These are phyloP conservation scores for Hirudo medicinalis DNA, from an alignment of 1,140 invertebrate species.

Conservation along the genomic window DNA sequence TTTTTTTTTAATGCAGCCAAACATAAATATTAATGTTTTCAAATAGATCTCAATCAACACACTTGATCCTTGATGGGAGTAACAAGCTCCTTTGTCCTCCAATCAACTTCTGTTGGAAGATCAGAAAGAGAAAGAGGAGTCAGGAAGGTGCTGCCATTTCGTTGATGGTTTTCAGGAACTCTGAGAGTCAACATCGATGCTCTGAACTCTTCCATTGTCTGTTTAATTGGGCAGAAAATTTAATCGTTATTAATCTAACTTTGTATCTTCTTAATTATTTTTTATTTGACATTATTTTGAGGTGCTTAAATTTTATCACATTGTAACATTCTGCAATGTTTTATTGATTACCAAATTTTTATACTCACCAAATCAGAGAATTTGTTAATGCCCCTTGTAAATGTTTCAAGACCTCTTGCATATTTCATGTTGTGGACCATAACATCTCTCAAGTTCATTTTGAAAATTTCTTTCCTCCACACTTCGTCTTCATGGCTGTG, in stretches of 20 bases:
- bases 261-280: too few species aligned
- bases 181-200: too few species aligned
- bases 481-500: constrained; percentile 3
- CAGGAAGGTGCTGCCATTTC: constrained; percentile 40
- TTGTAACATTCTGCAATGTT: too few species aligned
- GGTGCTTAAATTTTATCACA: too few species aligned
- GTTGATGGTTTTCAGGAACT: background rate
- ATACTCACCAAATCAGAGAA: constrained; percentile 20
- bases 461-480: constrained; percentile 17
- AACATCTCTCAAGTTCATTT: constrained; percentile 20
- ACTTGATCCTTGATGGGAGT: constrained; percentile 82
- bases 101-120: constrained; percentile 37
- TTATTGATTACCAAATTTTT: too few species aligned
- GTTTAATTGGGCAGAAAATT: too few species aligned
- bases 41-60: background rate
- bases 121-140: constrained; percentile 56
- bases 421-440: constrained; percentile 21
- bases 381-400: constrained; percentile 19
- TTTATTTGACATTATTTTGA: too few species aligned
- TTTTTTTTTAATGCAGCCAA: too few species aligned
- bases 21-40: too few species aligned
- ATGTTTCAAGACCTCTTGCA: constrained; percentile 14
- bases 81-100: constrained; percentile 66
- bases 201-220: too few species aligned
- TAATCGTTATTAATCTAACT: too few species aligned